Percentiles rank a stretch among this genome's conserved stretches.
Conservation (phyloP, 2,113 vertebrate species). For the Pimephales promelas region DNA sequence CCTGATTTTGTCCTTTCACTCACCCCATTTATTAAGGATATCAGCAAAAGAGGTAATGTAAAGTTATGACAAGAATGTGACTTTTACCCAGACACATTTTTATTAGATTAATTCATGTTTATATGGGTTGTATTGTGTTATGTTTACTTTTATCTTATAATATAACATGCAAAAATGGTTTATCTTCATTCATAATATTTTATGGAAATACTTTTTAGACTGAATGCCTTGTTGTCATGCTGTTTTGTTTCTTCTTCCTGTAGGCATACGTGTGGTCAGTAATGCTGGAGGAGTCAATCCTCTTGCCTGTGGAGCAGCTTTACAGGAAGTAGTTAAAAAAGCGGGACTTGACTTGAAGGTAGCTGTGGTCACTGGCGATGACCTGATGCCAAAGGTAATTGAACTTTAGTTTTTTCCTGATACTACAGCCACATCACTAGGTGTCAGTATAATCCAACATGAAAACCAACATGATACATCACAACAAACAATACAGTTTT, state of each 20-base stretch:
- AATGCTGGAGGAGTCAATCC: conserved; percentile 87
- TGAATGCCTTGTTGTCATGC: neutral
- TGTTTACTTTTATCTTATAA: neutral
- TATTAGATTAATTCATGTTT: neutral
- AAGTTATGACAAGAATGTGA: conserved; percentile 38
- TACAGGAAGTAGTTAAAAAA: conserved; percentile 80
- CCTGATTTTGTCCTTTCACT: conserved; percentile 85
- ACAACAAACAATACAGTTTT: neutral
- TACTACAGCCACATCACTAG: neutral
- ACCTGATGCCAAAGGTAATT: conserved; percentile 82
- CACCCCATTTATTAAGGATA: conserved; percentile 84
- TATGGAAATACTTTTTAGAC: neutral
- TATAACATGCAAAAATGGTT: neutral
- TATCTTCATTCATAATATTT: neutral
- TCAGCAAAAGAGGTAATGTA: conserved; percentile 80
- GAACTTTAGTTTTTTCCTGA: neutral
- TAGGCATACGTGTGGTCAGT: conserved; percentile 85
- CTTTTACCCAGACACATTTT: neutral
- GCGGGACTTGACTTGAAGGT: conserved; percentile 82
- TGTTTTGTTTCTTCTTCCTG: neutral
- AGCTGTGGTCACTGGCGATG: conserved; percentile 86
- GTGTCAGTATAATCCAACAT: neutral
- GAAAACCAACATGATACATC: neutral
- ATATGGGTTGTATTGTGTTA: neutral
- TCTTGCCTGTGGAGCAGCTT: conserved; percentile 78